Evolutionary conservation across 2,797 vertebrate species (phyloP), one percentile per base, ranked within the genome.

Genomic region (Pteropus rufus): DNA sequence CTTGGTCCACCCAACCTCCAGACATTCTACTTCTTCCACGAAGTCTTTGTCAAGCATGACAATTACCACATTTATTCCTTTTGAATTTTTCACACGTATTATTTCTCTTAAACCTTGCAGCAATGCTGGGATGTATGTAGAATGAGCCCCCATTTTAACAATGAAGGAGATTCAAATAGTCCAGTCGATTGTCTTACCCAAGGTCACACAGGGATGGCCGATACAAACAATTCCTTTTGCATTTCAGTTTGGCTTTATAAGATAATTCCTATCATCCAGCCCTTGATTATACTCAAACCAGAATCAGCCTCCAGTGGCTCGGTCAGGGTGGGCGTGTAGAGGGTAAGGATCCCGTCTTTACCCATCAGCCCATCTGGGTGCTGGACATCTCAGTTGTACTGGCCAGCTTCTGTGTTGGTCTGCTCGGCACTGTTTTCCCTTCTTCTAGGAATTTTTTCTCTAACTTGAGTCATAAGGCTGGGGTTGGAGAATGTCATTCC

Each of bases 161-260:
- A 9, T 36, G 62, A 86, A 16, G 54, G 52, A 60, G 23, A 89
- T 29, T 24, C 34, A 24, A 7, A 56, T 64, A 80, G 15, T 23
- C 29, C n/a, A 56, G 34, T 29, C 29, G 31, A 19, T 16, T 19
- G 0, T 49, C 14, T 52, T 23, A 15, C 39, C 70, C 76, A 24
- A 3, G 18, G 16, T 26, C 41, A 62, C 21, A 36, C 0, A 0
- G 19, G 18, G 23, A n/a, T 23, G 60, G 39, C 5, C 56, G 3
- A 14, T 16, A 15, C 9, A 26, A 89, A 70, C 1, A 21, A 49
- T 8, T 39, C 72, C 56, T 7, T 76, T 21, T 10, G 1, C 4
- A 65, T 26, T 44, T 67, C 62, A 46, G 23, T 75, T 75, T 69
- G 58, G 26, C 5, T 56, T 23, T 64, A 15, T 23, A 82, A 69